Percentiles rank a stretch among this genome's conserved stretches.
phyloP scores from a whole-genome alignment of 2,113 vertebrate species.

The Montifringilla adamsi region DNA sequence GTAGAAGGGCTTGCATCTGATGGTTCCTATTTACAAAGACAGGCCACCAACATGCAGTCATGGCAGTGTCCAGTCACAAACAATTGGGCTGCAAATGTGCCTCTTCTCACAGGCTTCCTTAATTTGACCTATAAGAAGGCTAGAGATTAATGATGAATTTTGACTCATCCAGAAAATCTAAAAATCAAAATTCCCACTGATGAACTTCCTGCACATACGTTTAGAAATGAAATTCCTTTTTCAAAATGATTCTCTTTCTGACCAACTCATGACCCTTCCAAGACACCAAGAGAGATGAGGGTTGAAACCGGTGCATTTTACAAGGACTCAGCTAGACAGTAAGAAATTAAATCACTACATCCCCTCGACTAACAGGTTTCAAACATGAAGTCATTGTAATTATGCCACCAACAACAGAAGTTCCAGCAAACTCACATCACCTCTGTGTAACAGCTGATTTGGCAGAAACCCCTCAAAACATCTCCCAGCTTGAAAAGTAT shows the following conservation, averaged over 20 bases:
- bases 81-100: rapidly evolving
- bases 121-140: neutral
- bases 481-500: neutral
- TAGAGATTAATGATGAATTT: neutral
- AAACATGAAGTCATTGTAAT: neutral
- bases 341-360: neutral
- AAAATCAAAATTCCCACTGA: neutral
- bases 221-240: neutral
- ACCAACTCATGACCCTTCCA: neutral
- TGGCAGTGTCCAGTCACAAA: neutral
- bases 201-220: rapidly evolving
- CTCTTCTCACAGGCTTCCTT: neutral
- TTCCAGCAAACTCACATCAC: neutral
- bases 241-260: neutral
- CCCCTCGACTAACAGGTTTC: neutral
- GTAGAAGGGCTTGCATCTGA: neutral
- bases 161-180: neutral
- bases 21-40: neutral
- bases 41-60: neutral
- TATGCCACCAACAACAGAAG: neutral
- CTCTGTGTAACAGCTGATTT: neutral
- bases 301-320: neutral
- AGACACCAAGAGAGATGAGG: neutral
- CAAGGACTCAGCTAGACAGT: neutral
- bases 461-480: neutral